These are phyloP conservation scores for Liodrosophila aerea DNA, from an alignment of 2,888 invertebrate species.

Conservation along the genomic window DNA sequence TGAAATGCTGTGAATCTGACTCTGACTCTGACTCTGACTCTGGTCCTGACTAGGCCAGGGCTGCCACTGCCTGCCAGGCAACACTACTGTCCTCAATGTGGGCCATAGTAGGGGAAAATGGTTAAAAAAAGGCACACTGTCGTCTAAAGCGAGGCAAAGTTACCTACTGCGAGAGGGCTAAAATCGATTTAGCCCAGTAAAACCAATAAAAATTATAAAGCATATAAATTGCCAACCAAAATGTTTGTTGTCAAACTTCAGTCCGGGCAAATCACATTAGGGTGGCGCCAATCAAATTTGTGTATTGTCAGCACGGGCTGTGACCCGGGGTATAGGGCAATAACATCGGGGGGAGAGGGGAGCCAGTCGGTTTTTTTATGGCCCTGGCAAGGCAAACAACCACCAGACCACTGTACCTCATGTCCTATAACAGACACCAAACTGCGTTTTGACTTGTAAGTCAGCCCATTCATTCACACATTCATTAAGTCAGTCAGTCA, in stretches of 20 bases:
- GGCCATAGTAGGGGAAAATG: conserved; percentile 4
- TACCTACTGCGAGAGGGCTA: conserved; percentile 21
- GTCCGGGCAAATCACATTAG: conserved; percentile 51
- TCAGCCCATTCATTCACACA: conserved; percentile 12
- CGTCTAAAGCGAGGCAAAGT: neutral
- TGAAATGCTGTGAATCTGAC: conserved; percentile 29
- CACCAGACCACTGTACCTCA: conserved; percentile 29
- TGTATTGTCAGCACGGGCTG: conserved; percentile 45
- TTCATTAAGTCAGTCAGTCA: conserved; percentile 12
- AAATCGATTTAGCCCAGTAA: conserved; percentile 59
- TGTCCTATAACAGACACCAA: conserved; percentile 11
- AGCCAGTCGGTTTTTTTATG: conserved; percentile 38
- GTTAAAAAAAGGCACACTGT: neutral
- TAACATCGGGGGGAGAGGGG: neutral
- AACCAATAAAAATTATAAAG: conserved; percentile 64
- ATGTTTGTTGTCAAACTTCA: conserved; percentile 65
- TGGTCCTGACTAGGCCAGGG: neutral
- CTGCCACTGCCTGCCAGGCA: no score
- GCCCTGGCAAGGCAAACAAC: conserved; percentile 31
- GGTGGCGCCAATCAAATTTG: conserved; percentile 69
- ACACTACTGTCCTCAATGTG: no score
- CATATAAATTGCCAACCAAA: conserved; percentile 69
- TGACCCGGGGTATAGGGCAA: neutral
- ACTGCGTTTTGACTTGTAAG: conserved; percentile 20
- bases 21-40: no score